Base-by-base conservation (phyloP, 1,140 invertebrate genomes). In the Dufourea novaeangliae region DNA sequence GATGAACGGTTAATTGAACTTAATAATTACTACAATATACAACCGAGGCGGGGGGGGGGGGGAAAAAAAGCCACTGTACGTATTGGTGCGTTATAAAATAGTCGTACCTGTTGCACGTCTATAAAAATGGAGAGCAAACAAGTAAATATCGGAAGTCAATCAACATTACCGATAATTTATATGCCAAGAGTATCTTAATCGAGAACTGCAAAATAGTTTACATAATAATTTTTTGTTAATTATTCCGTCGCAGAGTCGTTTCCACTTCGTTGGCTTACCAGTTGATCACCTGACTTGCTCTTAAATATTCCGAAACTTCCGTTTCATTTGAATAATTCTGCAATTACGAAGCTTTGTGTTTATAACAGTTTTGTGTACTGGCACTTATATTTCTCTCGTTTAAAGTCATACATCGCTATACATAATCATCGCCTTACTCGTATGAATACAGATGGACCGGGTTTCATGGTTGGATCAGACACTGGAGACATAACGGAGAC, bases 51-150 rank as follows among this genome's bases (percentile, higher is more conserved):
- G 20, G 20, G 14, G 14, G 2, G 10, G 20, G 4, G 7, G 17
- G 5, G n/a, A 57, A n/a, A 39, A 39, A 25, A 5, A 7, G 20
- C 20, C 5, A 17, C 8, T 12, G 29, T 59, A 29, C 14, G 10
- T 61, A 22, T 34, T n/a, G 29, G 10, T 50, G 46, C 2, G 4
- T 59, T 32, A 34, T 22, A 25, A 59, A 29, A 46, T 29, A 5
- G 20, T 39, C 34, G 12, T 66, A 73, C 73, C 64, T 75, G 73
- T 69, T 69, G 64, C 73, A 27, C 52, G 17, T 52, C 22, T 20
- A 52, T 52, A 52, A 52, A 52, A 12, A 12, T 4, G 25, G 57
- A 27, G 22, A 41, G 3, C 0, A 34, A 62, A 62, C 14, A n/a
- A 52, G 37, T 6, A 2, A 0, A 25, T n/a, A 11, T 22, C n/a